Conservation (phyloP, 2,888 invertebrate genomes). For the Nymphalis c-album region DNA sequence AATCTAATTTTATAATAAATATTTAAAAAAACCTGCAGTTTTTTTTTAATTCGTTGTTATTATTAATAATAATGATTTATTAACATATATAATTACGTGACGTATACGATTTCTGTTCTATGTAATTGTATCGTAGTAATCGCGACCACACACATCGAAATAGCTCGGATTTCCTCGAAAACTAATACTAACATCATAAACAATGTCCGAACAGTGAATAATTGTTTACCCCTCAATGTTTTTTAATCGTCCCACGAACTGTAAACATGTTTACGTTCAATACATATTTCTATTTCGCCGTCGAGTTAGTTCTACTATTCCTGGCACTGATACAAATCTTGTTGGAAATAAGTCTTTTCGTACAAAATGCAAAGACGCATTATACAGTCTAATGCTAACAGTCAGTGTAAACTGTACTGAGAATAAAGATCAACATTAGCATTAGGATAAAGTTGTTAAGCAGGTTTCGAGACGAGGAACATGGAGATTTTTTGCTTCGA, state of each 20-base stretch:
- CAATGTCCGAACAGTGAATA: conserved; percentile 47
- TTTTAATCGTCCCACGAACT: conserved; percentile 64
- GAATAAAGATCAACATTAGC: conserved; percentile 36
- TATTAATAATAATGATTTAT: too few relatives aligned
- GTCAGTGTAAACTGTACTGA: conserved; percentile 34
- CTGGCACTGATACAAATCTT: conserved; percentile 53
- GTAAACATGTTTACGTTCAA: conserved; percentile 78
- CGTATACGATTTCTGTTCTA: conserved; percentile 1
- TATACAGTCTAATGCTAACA: conserved; percentile 46
- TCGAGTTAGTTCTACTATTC: conserved; percentile 52
- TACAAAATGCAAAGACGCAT: conserved; percentile 47
- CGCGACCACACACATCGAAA: conserved; percentile 14
- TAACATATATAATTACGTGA: not conserved
- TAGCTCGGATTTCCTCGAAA: conserved; percentile 12
- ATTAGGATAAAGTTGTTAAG: conserved; percentile 38
- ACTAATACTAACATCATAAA: conserved; percentile 5
- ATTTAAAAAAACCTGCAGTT: too few relatives aligned
- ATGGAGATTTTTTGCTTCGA: not conserved
- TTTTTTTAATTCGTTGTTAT: too few relatives aligned
- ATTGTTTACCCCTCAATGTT: conserved; percentile 60
- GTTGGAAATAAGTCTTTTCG: conserved; percentile 52
- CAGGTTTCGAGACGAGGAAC: conserved; percentile 27
- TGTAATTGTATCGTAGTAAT: conserved; percentile 1
- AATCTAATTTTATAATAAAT: too few relatives aligned
- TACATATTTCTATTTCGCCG: conserved; percentile 66